Percentiles rank a stretch among this genome's conserved stretches.
Evolutionary conservation across 2,797 vertebrate genomes (phyloP).

Genomic region (Pyrocephalus nanus): DNA sequence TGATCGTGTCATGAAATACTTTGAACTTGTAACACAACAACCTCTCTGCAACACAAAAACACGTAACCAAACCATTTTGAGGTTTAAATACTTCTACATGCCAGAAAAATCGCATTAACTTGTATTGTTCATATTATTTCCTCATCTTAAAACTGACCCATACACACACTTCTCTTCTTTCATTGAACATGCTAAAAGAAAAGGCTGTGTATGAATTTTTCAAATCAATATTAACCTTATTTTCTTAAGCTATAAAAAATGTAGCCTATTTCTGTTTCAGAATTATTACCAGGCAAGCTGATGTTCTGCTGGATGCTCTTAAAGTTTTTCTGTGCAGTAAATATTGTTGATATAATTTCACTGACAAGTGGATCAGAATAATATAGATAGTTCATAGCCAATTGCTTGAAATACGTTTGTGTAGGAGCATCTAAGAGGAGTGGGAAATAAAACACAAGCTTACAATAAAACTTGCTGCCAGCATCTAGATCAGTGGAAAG

Average conservation of each 20-base stretch:
- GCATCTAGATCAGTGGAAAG: neutral
- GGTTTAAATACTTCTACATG: neutral
- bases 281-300: conserved; percentile 42
- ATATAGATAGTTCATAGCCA: conserved; percentile 44
- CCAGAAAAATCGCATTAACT: neutral
- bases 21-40: neutral
- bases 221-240: conserved; percentile 47
- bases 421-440: conserved; percentile 11
- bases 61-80: neutral
- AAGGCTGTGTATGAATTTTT: neutral
- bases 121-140: neutral
- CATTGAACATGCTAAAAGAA: neutral
- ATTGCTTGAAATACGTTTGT: conserved; percentile 52
- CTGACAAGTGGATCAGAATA: conserved; percentile 36
- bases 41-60: neutral
- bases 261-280: conserved; percentile 41
- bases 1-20: neutral
- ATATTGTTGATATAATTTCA: conserved; percentile 46
- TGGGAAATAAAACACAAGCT: conserved; percentile 19
- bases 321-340: conserved; percentile 33
- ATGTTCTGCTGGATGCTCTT: conserved; percentile 31
- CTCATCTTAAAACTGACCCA: conserved; percentile 15
- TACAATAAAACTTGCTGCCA: conserved; percentile 38
- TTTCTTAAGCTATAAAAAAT: conserved; percentile 40
- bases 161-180: neutral